Base-by-base conservation (phyloP, 2,797 vertebrate genomes). In the Monodelphis domestica region DNA sequence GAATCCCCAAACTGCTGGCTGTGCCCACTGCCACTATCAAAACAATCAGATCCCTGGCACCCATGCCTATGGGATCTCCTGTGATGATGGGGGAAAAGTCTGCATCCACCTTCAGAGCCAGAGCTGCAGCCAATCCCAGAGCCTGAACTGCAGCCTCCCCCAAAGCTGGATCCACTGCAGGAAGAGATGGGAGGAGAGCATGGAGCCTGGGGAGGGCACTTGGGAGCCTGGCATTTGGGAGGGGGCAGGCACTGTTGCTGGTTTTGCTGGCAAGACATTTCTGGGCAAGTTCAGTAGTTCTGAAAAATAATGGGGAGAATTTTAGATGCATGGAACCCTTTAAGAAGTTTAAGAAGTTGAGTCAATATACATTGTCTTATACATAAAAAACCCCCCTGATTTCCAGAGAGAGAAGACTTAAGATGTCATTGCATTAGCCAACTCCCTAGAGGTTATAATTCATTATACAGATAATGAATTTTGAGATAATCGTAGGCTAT, bases 261-360 rank as follows among this genome's bases (percentile, higher is more conserved):
- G 53, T 17, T 94, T 51, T 94, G 90, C 63, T 84, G 96, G 88
- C 10, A 93, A 90, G 94, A 95, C 92, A 95, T 94, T 38, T 57
- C 0, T 78, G 28, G 0, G 1, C 53, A 30, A 88, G 5, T 50
- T 92, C 26, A 3, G 92, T 91, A 0, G 70, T 15, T n/a, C 94
- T 94, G 59, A 28, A 29, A 12, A 14, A 88, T 45, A 90, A 51
- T 87, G 90, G 56, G 87, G 5, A n/a, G 14, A 59, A 0, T 15
- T 26, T 51, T 1, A 90, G 28, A n/a, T 57, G 26, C 12, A 30
- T 29, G 28, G 51, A 90, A 30, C 50, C 6, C 24, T 56, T n/a
- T n/a, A n/a, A n/a, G n/a, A n/a, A n/a, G 12, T 11, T 21, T 56
- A 17, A 50, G 26, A 38, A 50, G 12, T 17, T 89, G 28, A 57